Base-by-base conservation (phyloP, 2,888 invertebrate species). In the Reticulitermes lucifugus region DNA sequence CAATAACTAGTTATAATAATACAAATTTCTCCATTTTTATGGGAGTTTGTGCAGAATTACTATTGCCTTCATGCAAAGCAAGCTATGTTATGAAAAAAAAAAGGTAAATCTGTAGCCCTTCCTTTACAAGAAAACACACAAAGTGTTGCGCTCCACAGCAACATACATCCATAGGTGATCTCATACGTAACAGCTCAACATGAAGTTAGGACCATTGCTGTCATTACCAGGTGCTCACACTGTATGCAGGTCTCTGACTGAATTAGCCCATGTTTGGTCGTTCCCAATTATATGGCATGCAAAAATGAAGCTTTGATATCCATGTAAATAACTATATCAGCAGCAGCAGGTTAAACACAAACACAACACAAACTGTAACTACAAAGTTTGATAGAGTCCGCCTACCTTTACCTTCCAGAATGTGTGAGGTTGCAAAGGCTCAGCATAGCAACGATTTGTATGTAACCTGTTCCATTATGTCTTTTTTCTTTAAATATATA, bases 361-460 rank as follows among this genome's bases (percentile, higher is more conserved):
- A 65, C 71, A 83, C 83, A 83, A 71, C 29, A 83, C 71, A 71
- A 51, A 79, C 79, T 79, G 60, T 21, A 79, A 84, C 84, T 84
- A 84, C 84, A 84, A 80, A 85, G 81, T 70, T 41, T 82, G 85
- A 85, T 59, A 85, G 85, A 85, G 70, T 85, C 79, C 65, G 79
- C 85, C 85, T 85, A 85, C 85, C 85, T 85, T 85, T 81, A 81
- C 81, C 80, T 51, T 79, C 84, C 71, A 85, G 81, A 84, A 84
- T 84, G 55, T 75, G 81, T 65, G 84, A 82, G 81, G 81, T 81
- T 81, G 81, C 81, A 79, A 86, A 86, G 86, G 81, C 86, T 81
- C 86, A 81, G 80, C 86, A 86, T 86, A 86, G 83, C 85, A 83
- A 85, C 85, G 79, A 83, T 65, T 79, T 65, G 77, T 70, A 79